These are phyloP conservation scores for Strigamia transsilvanica DNA, from an alignment of 2,888 invertebrate genomes.

Conservation along the genomic window DNA sequence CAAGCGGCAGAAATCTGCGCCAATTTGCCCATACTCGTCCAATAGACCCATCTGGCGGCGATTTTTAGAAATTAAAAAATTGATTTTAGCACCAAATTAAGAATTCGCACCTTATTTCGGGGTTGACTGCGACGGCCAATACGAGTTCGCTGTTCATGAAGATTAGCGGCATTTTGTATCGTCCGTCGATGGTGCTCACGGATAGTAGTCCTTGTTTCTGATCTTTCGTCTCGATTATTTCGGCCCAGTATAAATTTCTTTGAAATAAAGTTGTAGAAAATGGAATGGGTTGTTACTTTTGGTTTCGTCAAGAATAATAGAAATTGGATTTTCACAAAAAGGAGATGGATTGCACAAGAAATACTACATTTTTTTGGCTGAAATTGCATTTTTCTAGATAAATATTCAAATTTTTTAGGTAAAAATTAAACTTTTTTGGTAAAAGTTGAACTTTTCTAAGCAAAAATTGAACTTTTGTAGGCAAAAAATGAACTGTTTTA, in stretches of 20 bases:
- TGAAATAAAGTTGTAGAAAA: not conserved
- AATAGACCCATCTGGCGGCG: slow-evolving; percentile 64
- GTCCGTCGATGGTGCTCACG: slow-evolving; percentile 87
- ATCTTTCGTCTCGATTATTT: slow-evolving; percentile 71
- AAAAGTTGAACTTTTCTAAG: no score
- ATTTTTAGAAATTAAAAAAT: not conserved
- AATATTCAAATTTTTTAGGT: no score
- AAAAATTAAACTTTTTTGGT: no score
- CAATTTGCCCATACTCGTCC: slow-evolving; percentile 89
- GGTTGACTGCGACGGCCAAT: slow-evolving; percentile 49
- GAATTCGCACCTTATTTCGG: slow-evolving; percentile 48
- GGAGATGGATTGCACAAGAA: no score
- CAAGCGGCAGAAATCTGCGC: slow-evolving; percentile 70
- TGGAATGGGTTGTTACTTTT: no score
- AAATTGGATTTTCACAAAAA: no score
- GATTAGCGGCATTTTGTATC: slow-evolving; percentile 83
- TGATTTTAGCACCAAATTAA: no score
- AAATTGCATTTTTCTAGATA: no score
- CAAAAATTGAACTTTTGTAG: no score
- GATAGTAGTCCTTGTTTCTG: slow-evolving; percentile 71
- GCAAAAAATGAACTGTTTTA: no score
- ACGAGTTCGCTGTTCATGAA: slow-evolving; percentile 62
- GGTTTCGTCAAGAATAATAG: no score
- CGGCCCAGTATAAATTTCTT: slow-evolving; percentile 94
- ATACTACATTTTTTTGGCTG: no score